phyloP scores from a whole-genome alignment of 2,797 vertebrate genomes.

The Buphagus erythrorhynchus region DNA sequence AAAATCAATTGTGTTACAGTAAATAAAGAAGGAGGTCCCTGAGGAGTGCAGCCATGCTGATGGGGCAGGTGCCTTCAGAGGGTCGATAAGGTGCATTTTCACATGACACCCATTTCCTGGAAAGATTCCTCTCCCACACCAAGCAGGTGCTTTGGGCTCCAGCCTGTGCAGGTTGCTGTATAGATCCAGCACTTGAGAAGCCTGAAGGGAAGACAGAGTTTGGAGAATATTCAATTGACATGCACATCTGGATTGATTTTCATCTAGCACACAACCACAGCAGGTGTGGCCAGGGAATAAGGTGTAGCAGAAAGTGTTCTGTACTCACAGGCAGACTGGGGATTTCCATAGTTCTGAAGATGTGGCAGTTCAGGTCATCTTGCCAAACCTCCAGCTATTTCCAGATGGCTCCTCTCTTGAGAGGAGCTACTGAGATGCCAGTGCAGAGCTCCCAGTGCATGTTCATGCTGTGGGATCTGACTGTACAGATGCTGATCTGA shows the following conservation, averaged over 20 bases:
- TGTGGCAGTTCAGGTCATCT: fast-evolving
- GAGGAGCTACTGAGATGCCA: background rate
- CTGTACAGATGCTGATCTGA: background rate
- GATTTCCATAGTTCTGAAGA: background rate
- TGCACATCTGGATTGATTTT: background rate
- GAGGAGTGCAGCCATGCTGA: background rate
- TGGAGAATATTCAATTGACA: fast-evolving
- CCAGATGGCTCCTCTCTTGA: background rate
- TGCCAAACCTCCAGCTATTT: background rate
- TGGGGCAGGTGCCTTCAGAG: background rate
- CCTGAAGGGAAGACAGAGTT: background rate
- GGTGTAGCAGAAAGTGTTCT: background rate
- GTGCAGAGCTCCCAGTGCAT: fast-evolving
- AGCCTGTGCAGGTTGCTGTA: background rate
- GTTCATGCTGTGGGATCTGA: fast-evolving
- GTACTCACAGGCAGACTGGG: fast-evolving
- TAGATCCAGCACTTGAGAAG: background rate
- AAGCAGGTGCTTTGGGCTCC: background rate
- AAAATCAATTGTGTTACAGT: background rate
- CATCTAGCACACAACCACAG: background rate
- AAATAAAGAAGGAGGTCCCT: background rate
- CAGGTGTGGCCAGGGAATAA: background rate
- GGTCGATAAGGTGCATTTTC: background rate
- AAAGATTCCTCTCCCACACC: background rate
- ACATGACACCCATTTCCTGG: background rate